Percentiles rank a stretch among this genome's conserved stretches.
phyloP scores from a whole-genome alignment of 2,797 vertebrate genomes.

The Cryptoblepharus egeriae region DNA sequence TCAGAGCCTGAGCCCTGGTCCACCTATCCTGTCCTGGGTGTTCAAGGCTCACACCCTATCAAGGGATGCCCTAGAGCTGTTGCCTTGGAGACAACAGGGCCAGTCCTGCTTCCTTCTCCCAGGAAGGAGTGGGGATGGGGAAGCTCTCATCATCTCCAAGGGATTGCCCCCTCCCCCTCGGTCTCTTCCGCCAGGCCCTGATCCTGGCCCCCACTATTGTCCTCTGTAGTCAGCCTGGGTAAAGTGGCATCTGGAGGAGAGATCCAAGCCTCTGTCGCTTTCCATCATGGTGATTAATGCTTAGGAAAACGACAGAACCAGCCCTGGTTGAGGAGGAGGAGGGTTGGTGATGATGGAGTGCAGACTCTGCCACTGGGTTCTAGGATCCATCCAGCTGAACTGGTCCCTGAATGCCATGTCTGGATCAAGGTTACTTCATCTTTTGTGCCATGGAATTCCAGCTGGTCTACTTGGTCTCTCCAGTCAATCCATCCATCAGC shows the following conservation, averaged over 20 bases:
- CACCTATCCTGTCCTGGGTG: neutral
- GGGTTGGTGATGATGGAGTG: neutral
- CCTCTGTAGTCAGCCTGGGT: neutral
- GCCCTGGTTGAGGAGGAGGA: neutral
- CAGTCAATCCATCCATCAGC: neutral
- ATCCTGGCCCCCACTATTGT: slow-evolving; percentile 25
- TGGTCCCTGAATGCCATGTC: slow-evolving; percentile 9
- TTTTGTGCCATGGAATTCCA: neutral
- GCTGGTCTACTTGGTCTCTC: neutral
- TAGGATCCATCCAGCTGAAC: neutral
- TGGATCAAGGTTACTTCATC: slow-evolving; percentile 36
- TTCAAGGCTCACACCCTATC: slow-evolving; percentile 18
- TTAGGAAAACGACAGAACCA: slow-evolving; percentile 10
- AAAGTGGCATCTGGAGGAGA: neutral
- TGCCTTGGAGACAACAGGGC: slow-evolving; percentile 42
- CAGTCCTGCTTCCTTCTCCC: slow-evolving; percentile 25
- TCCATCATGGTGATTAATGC: neutral
- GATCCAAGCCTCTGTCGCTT: neutral
- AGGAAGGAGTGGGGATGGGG: slow-evolving; percentile 10
- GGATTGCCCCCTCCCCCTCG: slow-evolving; percentile 4
- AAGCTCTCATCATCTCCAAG: slow-evolving; percentile 16
- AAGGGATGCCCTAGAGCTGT: slow-evolving; percentile 26
- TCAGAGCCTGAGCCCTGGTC: neutral
- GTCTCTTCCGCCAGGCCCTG: slow-evolving; percentile 31
- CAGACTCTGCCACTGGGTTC: neutral